A percentile compares a stretch with the other conserved stretches of the same genome.
Evolutionary conservation across 2,888 invertebrate species (phyloP).

Genomic region (Aricia artaxerxes): DNA sequence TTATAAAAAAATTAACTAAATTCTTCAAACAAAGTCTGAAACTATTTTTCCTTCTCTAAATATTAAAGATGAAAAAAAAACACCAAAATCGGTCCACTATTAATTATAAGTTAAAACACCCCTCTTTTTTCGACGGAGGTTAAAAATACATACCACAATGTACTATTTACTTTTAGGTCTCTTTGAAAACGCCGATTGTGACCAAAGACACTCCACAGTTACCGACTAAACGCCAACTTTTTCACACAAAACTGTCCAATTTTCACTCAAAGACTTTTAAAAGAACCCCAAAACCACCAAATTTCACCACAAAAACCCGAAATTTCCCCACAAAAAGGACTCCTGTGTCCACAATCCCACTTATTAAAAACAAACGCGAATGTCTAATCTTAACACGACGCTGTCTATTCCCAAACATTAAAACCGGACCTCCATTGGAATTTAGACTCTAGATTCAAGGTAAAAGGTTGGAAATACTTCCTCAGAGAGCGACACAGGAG

Average conservation of each 20-base stretch:
- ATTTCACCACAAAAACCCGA: neutral
- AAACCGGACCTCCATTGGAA: neutral
- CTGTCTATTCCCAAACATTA: constrained; percentile 9
- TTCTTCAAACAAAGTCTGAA: too few relatives aligned
- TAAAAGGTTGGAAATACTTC: neutral
- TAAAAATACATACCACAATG: neutral
- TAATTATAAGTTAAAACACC: too few relatives aligned
- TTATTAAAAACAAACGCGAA: constrained; percentile 1
- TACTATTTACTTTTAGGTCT: neutral
- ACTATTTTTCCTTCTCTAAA: too few relatives aligned
- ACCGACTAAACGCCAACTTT: neutral
- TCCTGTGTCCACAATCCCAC: neutral
- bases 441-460: neutral
- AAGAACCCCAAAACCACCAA: neutral
- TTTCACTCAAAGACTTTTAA: neutral
- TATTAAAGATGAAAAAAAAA: too few relatives aligned
- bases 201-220: neutral
- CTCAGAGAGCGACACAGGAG: neutral
- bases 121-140: too few relatives aligned
- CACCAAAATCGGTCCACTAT: too few relatives aligned
- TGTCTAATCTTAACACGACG: constrained; percentile 8
- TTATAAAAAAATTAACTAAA: too few relatives aligned
- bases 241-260: neutral
- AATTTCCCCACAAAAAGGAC: neutral
- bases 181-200: neutral